phyloP scores from a whole-genome alignment of 2,797 vertebrate genomes.

The Ataeniobius toweri region DNA sequence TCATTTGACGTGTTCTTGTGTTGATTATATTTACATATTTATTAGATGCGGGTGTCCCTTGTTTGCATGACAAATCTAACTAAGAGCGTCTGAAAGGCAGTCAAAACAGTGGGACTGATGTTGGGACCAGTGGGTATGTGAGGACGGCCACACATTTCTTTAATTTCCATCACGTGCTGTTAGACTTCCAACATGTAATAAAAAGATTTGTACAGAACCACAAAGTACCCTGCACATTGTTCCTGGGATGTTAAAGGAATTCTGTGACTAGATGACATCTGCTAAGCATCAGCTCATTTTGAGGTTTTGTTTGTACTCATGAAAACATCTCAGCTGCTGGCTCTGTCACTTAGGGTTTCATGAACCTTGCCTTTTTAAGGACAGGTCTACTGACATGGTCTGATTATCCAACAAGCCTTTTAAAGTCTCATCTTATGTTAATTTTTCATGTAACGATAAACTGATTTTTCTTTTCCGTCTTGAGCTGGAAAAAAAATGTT shows the following conservation, averaged over 20 bases:
- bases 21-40: no score
- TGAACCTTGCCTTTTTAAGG: constrained; percentile 20
- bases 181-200: constrained; percentile 7
- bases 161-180: constrained; percentile 24
- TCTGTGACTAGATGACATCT: constrained; percentile 52
- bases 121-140: neutral
- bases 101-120: neutral
- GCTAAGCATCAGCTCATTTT: constrained; percentile 47
- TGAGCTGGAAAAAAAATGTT: neutral
- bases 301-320: constrained; percentile 51
- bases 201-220: constrained; percentile 11
- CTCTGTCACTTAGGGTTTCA: constrained; percentile 27
- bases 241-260: constrained; percentile 19
- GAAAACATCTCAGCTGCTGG: constrained; percentile 35
- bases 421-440: neutral
- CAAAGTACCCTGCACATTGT: constrained; percentile 33
- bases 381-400: neutral
- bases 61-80: no score
- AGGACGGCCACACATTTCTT: neutral
- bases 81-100: neutral
- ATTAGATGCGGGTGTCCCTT: no score
- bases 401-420: neutral
- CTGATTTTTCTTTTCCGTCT: neutral
- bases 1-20: no score
- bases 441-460: neutral